Evolutionary conservation across 2,888 invertebrate species (phyloP).

Genomic region (Rosalia funebris): DNA sequence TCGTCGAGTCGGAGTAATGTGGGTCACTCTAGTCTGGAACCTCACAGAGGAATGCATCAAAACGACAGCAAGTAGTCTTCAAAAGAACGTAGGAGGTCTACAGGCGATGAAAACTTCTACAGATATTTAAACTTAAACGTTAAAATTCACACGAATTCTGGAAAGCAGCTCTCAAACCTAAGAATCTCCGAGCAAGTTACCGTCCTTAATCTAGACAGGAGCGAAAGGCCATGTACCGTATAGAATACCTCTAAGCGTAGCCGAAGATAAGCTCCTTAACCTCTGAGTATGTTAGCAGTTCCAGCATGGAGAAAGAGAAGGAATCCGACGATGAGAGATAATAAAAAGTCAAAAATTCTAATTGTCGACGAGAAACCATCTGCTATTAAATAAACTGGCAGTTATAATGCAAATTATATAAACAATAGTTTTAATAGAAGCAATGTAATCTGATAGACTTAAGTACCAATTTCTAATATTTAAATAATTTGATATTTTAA

Average conservation of each 20-base stretch:
- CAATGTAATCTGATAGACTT: too few relatives aligned
- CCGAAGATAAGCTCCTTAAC: conserved; percentile 94
- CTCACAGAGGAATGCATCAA: conserved; percentile 58
- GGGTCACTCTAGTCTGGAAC: conserved; percentile 62
- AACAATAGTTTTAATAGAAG: too few relatives aligned
- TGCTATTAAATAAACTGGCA: too few relatives aligned
- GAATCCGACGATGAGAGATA: conserved; percentile 83
- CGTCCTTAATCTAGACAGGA: conserved; percentile 83
- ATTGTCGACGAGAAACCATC: conserved; percentile 66
- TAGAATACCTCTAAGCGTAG: conserved; percentile 94
- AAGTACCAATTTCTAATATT: too few relatives aligned
- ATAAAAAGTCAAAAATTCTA: conserved; percentile 69
- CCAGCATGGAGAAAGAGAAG: conserved; percentile 72
- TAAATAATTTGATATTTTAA: too few relatives aligned
- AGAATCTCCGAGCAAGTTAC: conserved; percentile 90
- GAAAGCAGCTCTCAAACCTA: conserved; percentile 87
- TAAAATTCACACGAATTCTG: conserved; percentile 85
- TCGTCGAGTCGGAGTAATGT: conserved; percentile 65
- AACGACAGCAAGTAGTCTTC: conserved; percentile 51
- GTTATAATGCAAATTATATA: too few relatives aligned
- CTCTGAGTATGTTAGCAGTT: conserved; percentile 84
- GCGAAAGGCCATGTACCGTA: too few relatives aligned
- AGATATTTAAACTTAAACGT: conserved; percentile 78
- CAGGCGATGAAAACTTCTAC: conserved; percentile 81
- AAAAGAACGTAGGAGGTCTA: conserved; percentile 79